Conservation (phyloP, 1,140 invertebrate genomes). For the Helicoverpa armigera region DNA sequence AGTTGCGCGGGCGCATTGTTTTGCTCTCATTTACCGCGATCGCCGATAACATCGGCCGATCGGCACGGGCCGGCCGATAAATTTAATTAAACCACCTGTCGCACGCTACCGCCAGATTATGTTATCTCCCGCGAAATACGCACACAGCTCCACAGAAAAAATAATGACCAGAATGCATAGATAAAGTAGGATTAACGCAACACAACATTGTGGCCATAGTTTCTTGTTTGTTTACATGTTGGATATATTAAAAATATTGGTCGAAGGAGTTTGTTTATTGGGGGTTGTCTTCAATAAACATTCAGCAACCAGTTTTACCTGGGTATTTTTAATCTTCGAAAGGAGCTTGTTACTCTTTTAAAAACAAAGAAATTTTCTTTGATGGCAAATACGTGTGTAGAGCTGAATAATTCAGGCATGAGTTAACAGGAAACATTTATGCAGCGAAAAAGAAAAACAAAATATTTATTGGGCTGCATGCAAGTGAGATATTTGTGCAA, state of each 20-base stretch:
- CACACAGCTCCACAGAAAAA: constrained; percentile 40
- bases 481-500: no score
- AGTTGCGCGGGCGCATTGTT: constrained; percentile 54
- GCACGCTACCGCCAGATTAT: constrained; percentile 57
- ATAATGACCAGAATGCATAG: constrained; percentile 47
- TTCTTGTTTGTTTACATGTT: constrained; percentile 42
- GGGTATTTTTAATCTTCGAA: constrained; percentile 20
- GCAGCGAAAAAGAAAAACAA: no score
- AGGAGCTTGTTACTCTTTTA: neutral
- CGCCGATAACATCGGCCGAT: constrained; percentile 52
- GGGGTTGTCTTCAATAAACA: constrained; percentile 26
- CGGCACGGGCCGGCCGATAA: constrained; percentile 64
- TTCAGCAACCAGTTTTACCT: constrained; percentile 3
- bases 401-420: neutral
- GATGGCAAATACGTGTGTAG: neutral
- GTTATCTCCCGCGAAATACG: constrained; percentile 68
- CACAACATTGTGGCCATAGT: constrained; percentile 43
- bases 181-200: constrained; percentile 44
- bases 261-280: neutral
- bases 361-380: neutral
- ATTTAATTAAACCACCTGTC: constrained; percentile 76
- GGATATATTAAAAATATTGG: constrained; percentile 30
- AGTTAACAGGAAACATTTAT: no score
- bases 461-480: no score
- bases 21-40: constrained; percentile 56